A percentile compares a stretch with the other conserved stretches of the same genome.
Evolutionary conservation across 2,888 invertebrate genomes (phyloP).

Genomic region (Itoplectis maculator): DNA sequence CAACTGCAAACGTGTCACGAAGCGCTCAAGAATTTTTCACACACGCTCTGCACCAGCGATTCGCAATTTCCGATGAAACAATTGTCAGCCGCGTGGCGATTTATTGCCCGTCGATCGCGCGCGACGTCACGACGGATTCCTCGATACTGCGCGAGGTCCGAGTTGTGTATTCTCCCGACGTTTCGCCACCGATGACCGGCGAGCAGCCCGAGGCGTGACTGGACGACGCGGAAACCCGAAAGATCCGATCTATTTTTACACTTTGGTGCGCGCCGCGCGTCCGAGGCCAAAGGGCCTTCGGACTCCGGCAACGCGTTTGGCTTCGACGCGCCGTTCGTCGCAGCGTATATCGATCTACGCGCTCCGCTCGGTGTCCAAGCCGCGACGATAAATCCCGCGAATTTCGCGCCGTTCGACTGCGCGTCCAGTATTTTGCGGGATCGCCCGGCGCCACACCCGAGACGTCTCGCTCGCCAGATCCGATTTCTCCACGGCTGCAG

Average conservation of each 20-base stretch:
- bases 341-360: constrained; percentile 44
- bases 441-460: constrained; percentile 8
- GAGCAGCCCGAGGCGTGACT: constrained; percentile 62
- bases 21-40: neutral
- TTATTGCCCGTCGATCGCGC: too few relatives aligned
- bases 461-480: neutral
- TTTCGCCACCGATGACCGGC: constrained; percentile 56
- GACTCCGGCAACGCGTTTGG: constrained; percentile 26
- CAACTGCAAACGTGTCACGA: neutral
- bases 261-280: constrained; percentile 46
- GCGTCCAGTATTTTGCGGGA: constrained; percentile 20
- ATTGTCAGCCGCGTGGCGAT: neutral
- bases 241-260: constrained; percentile 66
- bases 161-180: constrained; percentile 24
- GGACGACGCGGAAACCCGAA: constrained; percentile 55
- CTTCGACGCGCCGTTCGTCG: constrained; percentile 10
- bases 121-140: neutral
- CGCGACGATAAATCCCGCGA: neutral
- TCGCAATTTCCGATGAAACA: neutral
- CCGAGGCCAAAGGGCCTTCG: constrained; percentile 52
- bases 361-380: neutral
- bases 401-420: neutral
- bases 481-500: constrained; percentile 30
- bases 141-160: constrained; percentile 2
- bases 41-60: neutral